phyloP scores from a whole-genome alignment of 2,797 vertebrate species.

The Myotis vivesi region DNA sequence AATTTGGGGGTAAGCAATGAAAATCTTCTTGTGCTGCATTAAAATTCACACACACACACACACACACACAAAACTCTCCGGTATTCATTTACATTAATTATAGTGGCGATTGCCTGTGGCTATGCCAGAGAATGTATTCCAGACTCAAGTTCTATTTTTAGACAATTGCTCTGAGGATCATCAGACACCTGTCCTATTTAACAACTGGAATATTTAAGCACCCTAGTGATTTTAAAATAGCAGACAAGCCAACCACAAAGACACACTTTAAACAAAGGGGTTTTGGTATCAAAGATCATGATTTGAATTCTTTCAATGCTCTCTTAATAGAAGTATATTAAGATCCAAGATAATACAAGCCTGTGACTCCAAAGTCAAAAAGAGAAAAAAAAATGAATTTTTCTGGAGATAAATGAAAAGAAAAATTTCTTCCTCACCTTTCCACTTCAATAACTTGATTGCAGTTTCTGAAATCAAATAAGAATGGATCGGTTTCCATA shows the following conservation, averaged over 20 bases:
- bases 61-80: not conserved
- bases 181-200: slow-evolving; percentile 57
- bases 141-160: slow-evolving; percentile 79
- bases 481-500: not conserved
- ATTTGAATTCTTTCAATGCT: slow-evolving; percentile 40
- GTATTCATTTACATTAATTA: slow-evolving; percentile 75
- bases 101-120: slow-evolving; percentile 61
- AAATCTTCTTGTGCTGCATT: slow-evolving; percentile 1
- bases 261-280: slow-evolving; percentile 47
- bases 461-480: not conserved
- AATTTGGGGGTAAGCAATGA: not conserved
- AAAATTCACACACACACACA: not conserved
- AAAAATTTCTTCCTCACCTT: not conserved
- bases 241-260: slow-evolving; percentile 46
- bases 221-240: slow-evolving; percentile 48
- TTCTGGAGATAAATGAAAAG: not conserved
- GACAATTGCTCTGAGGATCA: slow-evolving; percentile 63
- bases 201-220: slow-evolving; percentile 53
- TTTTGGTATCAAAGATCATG: slow-evolving; percentile 2
- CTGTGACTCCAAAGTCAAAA: slow-evolving; percentile 7
- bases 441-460: not conserved
- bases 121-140: slow-evolving; percentile 73
- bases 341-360: not conserved
- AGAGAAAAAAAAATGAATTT: slow-evolving; percentile 4
- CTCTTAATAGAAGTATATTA: slow-evolving; percentile 21